Conservation (phyloP, 2,797 vertebrate species). For the Avahi laniger region DNA sequence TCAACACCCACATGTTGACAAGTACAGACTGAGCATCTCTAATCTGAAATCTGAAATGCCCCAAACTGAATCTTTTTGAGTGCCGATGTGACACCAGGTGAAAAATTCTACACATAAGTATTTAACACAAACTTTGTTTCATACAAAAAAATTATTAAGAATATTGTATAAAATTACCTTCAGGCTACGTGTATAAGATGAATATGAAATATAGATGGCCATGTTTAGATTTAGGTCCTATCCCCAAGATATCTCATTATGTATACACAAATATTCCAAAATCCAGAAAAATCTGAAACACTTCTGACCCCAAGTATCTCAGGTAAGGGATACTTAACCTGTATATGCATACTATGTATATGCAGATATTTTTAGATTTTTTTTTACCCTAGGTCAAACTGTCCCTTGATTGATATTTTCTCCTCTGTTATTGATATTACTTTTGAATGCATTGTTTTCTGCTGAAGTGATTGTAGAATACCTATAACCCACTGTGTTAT, state of each 20-base stretch:
- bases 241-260: neutral
- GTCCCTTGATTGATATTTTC: neutral
- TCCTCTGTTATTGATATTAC: neutral
- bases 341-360: neutral
- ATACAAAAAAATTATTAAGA: neutral
- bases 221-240: neutral
- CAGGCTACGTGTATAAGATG: neutral
- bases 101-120: neutral
- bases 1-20: neutral
- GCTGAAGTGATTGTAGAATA: neutral
- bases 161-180: neutral
- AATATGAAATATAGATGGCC: neutral
- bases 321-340: neutral
- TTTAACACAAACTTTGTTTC: neutral
- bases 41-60: neutral
- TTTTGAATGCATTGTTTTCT: neutral
- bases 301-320: neutral
- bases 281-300: neutral
- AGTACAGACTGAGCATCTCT: neutral
- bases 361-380: neutral
- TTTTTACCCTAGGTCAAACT: neutral
- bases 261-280: neutral
- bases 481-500: neutral
- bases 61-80: neutral
- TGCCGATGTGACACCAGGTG: neutral